Percentiles rank a stretch among this genome's conserved stretches.
Conservation (phyloP, 1,140 invertebrate genomes). For the Pentalonia nigronervosa region DNA sequence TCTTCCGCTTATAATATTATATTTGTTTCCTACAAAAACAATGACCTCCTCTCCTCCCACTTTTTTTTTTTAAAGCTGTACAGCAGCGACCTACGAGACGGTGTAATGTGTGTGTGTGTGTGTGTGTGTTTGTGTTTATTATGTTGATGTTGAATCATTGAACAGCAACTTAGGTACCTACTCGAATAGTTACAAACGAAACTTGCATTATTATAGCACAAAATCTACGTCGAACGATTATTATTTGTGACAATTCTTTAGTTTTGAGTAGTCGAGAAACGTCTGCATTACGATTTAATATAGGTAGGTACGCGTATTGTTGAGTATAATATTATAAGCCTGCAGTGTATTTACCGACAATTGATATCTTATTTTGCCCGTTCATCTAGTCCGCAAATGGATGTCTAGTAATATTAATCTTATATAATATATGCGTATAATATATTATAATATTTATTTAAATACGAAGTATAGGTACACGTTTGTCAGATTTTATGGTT, state of each 20-base stretch:
- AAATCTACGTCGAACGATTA: neutral
- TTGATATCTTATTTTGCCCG: neutral
- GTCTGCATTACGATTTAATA: neutral
- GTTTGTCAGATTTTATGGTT: neutral
- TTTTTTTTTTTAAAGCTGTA: neutral
- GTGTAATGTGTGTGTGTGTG: no score
- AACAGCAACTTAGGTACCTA: neutral
- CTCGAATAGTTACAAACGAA: neutral
- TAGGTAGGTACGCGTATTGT: neutral
- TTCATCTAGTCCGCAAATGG: no score
- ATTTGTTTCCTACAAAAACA: neutral
- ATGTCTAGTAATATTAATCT: neutral
- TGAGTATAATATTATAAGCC: neutral
- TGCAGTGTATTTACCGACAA: neutral
- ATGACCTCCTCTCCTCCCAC: neutral
- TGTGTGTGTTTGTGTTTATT: neutral
- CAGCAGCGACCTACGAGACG: neutral
- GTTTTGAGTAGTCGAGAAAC: neutral
- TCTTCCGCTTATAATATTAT: neutral
- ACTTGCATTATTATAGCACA: neutral
- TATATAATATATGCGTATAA: neutral
- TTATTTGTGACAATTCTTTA: neutral
- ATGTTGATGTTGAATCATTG: neutral
- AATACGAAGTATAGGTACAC: neutral
- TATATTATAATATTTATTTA: neutral